Evolutionary conservation across 2,888 invertebrate genomes (phyloP).

Genomic region (Cryptophagus acutangulus): DNA sequence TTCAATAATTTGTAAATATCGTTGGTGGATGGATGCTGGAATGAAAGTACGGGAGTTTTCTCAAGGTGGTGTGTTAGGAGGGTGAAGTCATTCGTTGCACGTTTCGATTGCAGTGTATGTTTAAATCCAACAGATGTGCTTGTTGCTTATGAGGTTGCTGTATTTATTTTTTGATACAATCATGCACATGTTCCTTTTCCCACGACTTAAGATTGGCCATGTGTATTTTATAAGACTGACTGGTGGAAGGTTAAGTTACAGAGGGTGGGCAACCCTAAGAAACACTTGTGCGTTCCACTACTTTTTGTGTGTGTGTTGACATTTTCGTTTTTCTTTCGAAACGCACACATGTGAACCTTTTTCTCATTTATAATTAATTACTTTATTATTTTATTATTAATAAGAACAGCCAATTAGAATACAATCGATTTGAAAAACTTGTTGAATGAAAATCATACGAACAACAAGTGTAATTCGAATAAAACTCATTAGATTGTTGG

Average conservation of each 20-base stretch:
- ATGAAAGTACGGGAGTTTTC: conserved; percentile 9
- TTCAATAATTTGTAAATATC: conserved; percentile 2
- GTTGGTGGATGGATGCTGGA: neutral
- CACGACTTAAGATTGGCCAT: conserved; percentile 40
- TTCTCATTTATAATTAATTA: neutral
- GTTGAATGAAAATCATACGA: too few species aligned
- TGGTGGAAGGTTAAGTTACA: conserved; percentile 29
- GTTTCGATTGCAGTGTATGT: conserved; percentile 23
- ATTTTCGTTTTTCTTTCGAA: neutral
- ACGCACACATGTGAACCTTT: neutral
- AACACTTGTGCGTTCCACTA: conserved; percentile 37
- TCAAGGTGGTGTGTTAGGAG: conserved; percentile 22
- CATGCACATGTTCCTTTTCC: conserved; percentile 43
- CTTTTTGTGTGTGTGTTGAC: too few species aligned
- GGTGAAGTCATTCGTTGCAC: conserved; percentile 25
- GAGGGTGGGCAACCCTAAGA: conserved; percentile 38
- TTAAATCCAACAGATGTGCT: conserved; percentile 1
- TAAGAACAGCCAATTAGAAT: too few species aligned
- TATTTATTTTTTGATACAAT: conserved; percentile 36
- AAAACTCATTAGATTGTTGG: too few species aligned
- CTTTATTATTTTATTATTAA: too few species aligned
- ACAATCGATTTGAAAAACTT: too few species aligned
- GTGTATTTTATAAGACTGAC: conserved; percentile 27
- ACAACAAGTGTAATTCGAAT: too few species aligned
- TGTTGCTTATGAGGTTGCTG: conserved; percentile 21